Evolutionary conservation across 2,113 vertebrate species (phyloP).

Genomic region (Notarius quadriscutis): DNA sequence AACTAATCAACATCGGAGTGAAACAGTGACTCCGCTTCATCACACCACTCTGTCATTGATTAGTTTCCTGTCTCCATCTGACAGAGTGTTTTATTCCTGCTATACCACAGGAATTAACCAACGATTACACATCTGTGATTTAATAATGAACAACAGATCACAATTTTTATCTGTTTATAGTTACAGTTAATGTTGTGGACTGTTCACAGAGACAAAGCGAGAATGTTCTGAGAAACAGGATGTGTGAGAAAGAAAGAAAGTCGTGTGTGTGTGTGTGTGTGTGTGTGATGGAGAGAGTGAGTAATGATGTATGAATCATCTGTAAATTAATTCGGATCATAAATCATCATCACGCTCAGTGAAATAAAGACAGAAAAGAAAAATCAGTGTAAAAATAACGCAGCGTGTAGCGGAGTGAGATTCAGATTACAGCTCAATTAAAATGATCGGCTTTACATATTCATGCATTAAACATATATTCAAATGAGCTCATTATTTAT

Average conservation of each 20-base stretch:
- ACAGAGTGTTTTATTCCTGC: not conserved
- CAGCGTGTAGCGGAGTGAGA: not conserved
- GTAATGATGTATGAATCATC: not conserved
- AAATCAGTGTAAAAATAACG: not conserved
- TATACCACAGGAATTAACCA: not conserved
- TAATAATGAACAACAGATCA: not conserved
- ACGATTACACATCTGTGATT: not conserved
- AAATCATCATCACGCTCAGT: not conserved
- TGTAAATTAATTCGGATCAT: not conserved
- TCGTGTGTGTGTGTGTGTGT: not conserved
- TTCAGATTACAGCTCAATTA: slow-evolving; percentile 6
- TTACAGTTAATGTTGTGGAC: not conserved
- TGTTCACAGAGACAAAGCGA: not conserved
- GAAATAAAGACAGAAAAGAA: not conserved
- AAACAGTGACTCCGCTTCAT: not conserved
- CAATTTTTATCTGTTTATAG: not conserved
- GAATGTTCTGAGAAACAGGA: not conserved
- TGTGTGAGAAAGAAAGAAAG: no score
- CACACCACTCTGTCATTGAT: not conserved
- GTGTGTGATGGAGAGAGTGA: not conserved
- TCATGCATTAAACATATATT: not conserved
- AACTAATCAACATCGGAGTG: not conserved
- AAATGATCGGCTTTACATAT: not conserved
- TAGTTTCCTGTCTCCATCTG: not conserved
- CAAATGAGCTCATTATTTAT: not conserved